These are phyloP conservation scores for Apodemus agrarius DNA, from an alignment of 2,797 vertebrate genomes.

Conservation along the genomic window DNA sequence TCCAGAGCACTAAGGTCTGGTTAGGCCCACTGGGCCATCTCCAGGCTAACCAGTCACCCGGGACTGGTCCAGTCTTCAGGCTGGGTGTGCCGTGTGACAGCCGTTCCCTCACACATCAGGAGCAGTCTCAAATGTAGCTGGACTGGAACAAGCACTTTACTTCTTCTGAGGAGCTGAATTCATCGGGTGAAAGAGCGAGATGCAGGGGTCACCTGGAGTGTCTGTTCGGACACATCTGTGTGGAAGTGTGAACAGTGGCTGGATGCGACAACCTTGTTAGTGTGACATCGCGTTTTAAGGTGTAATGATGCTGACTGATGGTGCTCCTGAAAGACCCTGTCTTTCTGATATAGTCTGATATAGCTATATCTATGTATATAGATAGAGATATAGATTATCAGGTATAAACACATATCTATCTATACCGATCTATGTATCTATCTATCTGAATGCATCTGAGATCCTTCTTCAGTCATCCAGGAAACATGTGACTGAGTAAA, in stretches of 20 bases:
- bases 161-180: neutral
- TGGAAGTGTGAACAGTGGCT: neutral
- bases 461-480: neutral
- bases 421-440: neutral
- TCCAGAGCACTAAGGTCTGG: neutral
- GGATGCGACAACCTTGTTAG: neutral
- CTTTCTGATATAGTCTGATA: neutral
- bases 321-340: neutral
- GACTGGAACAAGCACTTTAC: neutral
- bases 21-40: neutral
- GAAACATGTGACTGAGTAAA: neutral
- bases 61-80: neutral
- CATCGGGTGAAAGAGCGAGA: neutral
- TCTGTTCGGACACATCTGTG: neutral
- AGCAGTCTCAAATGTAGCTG: neutral
- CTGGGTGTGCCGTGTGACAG: neutral
- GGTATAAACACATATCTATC: too few species aligned
- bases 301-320: too few species aligned
- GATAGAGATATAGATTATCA: too few species aligned
- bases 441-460: neutral
- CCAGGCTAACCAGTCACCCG: too few species aligned
- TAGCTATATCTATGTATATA: too few species aligned
- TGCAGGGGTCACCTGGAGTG: neutral
- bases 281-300: neutral
- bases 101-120: neutral